Evolutionary conservation across 2,888 invertebrate genomes (phyloP).

Genomic region (Trypoxylon attenuatum): DNA sequence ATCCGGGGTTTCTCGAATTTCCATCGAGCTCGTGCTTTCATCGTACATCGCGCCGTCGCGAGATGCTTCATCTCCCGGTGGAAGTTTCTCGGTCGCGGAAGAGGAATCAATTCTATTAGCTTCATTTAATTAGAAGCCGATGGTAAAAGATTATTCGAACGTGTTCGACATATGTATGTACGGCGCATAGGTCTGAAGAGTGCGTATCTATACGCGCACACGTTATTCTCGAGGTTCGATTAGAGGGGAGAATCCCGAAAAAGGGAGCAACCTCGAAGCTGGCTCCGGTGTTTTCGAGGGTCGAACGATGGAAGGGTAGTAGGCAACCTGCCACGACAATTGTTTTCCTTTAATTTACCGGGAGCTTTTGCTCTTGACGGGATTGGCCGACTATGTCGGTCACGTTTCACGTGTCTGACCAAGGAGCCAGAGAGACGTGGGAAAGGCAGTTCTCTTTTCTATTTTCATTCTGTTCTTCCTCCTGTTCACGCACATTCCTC

Average conservation of each 20-base stretch:
- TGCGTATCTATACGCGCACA: slow-evolving; percentile 16
- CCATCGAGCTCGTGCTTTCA: too few species aligned
- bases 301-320: slow-evolving; percentile 10
- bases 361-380: slow-evolving; percentile 11
- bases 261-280: not conserved
- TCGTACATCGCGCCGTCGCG: too few species aligned
- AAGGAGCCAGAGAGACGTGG: slow-evolving; percentile 10
- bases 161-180: not conserved
- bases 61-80: not conserved
- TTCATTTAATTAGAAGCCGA: not conserved
- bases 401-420: slow-evolving; percentile 40
- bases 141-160: not conserved
- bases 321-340: slow-evolving; percentile 38
- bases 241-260: too few species aligned
- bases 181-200: not conserved
- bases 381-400: slow-evolving; percentile 49
- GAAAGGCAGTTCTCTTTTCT: slow-evolving; percentile 1
- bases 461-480: not conserved
- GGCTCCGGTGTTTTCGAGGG: slow-evolving; percentile 1
- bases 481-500: not conserved
- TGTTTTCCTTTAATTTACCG: slow-evolving; percentile 59
- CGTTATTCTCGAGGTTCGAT: too few species aligned
- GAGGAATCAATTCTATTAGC: not conserved
- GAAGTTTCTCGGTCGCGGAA: not conserved
- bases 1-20: not conserved